Base-by-base conservation (phyloP, 2,888 invertebrate genomes). In the Abscondita cerata region DNA sequence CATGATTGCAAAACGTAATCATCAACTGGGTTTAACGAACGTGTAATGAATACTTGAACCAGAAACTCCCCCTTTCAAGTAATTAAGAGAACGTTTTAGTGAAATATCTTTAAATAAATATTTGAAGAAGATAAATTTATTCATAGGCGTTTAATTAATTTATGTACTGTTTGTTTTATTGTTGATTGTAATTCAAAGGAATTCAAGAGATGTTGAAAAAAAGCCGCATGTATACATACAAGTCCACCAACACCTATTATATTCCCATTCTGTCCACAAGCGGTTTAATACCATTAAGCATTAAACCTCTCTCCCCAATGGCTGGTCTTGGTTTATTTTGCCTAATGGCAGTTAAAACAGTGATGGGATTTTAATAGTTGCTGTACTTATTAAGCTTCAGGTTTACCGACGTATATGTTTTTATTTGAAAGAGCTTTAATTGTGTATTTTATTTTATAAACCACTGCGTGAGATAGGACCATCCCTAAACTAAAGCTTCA, bases 311-410 rank as follows among this genome's bases (percentile, higher is more conserved):
- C 72, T 67, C 72, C 72, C 74, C 72, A 73, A 72, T 73, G 72
- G 70, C 68, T 68, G 70, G 65, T 71, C 70, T 74, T 70, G 73
- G 71, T 73, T 72, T 72, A 74, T 73, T 73, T 70, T 66, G 67
- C 72, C 75, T 78, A 78, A 78, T 78, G 78, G 77, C 76, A 74
- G 73, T 74, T 67, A 71, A 73, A 66, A 69, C 72, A 72, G 72
- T 79, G 77, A 79, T 79, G 78, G 72, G 72, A 75, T 78, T 79
- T 79, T 79, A 79, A 79, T 79, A 77, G 78, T 71, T 70, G 64
- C 72, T 68, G 68, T 68, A 70, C 72, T 70, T 73, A 72, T 73
- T 74, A 73, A 70, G 68, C 70, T 67, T 52, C 52, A 66, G 58
- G 58, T 60, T 63, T 56, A 53, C 63, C 58, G 47, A 44, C 59